Conservation (phyloP, 2,888 invertebrate genomes). For the Dascillus cervinus region DNA sequence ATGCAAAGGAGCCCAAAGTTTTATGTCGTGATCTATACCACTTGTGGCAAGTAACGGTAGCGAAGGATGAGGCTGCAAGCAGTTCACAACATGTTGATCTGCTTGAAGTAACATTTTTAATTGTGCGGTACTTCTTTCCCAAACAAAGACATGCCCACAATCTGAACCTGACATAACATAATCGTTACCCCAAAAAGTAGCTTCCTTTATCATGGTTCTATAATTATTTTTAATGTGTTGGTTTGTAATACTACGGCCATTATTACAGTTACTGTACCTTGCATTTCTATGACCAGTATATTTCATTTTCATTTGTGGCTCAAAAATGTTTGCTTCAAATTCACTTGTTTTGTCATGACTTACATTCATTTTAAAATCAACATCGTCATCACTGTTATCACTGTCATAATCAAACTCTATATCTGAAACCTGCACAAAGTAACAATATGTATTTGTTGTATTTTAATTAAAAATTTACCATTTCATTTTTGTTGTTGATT, state of each 20-base stretch:
- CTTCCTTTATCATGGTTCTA: constrained; percentile 79
- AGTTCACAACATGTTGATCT: constrained; percentile 78
- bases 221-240: too few species aligned
- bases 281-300: constrained; percentile 77
- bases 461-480: constrained; percentile 10
- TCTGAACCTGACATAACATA: constrained; percentile 83
- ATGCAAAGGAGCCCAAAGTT: constrained; percentile 70
- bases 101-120: constrained; percentile 70
- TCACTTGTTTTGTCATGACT: constrained; percentile 18
- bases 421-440: constrained; percentile 23
- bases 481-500: constrained; percentile 17
- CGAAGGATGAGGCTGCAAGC: constrained; percentile 74
- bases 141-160: constrained; percentile 80
- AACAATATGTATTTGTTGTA: background rate
- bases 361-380: constrained; percentile 4
- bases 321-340: constrained; percentile 28
- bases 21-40: constrained; percentile 84
- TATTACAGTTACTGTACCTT: too few species aligned
- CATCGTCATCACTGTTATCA: constrained; percentile 17
- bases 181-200: constrained; percentile 75
- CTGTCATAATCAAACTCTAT: constrained; percentile 35
- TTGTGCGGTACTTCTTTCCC: constrained; percentile 64
- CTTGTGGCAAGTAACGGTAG: constrained; percentile 71
- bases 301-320: constrained; percentile 54
- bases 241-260: too few species aligned